Base-by-base conservation (phyloP, 2,797 vertebrate species). In the Neosalanx taihuensis region DNA sequence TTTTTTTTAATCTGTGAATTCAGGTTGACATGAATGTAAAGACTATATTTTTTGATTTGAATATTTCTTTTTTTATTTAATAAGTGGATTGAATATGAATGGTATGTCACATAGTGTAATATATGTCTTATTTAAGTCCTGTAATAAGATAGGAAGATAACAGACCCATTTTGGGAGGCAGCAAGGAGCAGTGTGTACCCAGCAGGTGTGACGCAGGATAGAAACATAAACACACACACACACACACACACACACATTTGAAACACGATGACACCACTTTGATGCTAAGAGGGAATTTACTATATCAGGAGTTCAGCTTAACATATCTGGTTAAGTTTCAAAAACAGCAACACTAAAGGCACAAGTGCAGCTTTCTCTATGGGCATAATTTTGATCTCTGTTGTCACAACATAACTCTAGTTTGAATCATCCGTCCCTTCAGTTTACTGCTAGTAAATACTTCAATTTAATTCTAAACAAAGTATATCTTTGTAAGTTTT, bases 1-100 rank as follows among this genome's bases (percentile, higher is more conserved):
- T 83, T 81, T 80, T 81, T 81, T 83, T 76, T 69, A 88, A 92
- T 92, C 91, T 93, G 91, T 93, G 89, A 93, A 92, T 91, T 94
- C 93, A 94, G 92, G 92, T 93, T 92, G 91, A 93, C 90, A 92
- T 94, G 93, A 94, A 94, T 94, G 93, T 93, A 94, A 93, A 92
- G 85, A 92, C 86, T 91, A 86, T 92, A 85, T 92, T 91, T 87
- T 90, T 87, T 83, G 77, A 88, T 90, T 92, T 88, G 77, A 84
- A 79, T 80, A 69, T 85, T 72, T 87, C 69, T 87, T 89, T 90
- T 91, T 91, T 91, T 89, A 92, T 92, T 90, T 92, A 91, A 92
- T 92, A 91, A 92, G 83, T 90, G 88, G 85, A 90, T 88, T 90
- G 86, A 89, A 90, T 88, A 90, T 89, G 81, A 90, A 88, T 90